phyloP scores from a whole-genome alignment of 1,140 invertebrate genomes.

The Pseudomyrmex concolor region DNA sequence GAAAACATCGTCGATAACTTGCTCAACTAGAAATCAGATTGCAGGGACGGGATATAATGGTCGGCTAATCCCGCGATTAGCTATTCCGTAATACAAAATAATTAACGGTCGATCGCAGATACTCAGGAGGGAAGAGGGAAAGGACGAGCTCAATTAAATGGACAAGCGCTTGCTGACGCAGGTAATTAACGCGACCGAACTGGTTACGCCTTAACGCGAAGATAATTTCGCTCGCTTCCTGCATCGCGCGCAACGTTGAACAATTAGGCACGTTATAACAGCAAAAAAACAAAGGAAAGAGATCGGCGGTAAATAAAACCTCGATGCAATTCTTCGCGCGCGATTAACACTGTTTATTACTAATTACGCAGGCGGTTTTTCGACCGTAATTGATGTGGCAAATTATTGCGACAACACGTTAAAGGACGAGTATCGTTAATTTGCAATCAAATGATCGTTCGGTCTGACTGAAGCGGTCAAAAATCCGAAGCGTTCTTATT shows the following conservation, averaged over 20 bases:
- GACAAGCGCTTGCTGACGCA: slow-evolving; percentile 65
- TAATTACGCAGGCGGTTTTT: too few species aligned
- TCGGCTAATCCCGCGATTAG: slow-evolving; percentile 61
- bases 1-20: slow-evolving; percentile 67
- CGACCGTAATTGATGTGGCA: too few species aligned
- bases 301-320: too few species aligned
- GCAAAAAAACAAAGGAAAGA: too few species aligned
- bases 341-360: too few species aligned
- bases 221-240: slow-evolving; percentile 8
- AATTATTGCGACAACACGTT: too few species aligned
- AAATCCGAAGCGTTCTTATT: too few species aligned
- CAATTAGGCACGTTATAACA: too few species aligned
- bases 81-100: slow-evolving; percentile 67
- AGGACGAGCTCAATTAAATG: slow-evolving; percentile 43
- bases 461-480: too few species aligned
- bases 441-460: too few species aligned
- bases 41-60: slow-evolving; percentile 66
- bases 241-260: background rate
- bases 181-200: slow-evolving; percentile 42
- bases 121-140: background rate
- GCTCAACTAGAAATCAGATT: slow-evolving; percentile 70
- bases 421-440: too few species aligned
- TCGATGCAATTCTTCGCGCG: too few species aligned
- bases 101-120: slow-evolving; percentile 64
- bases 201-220: slow-evolving; percentile 26